phyloP scores from a whole-genome alignment of 2,888 invertebrate genomes.

The Phanerotoma sp. region DNA sequence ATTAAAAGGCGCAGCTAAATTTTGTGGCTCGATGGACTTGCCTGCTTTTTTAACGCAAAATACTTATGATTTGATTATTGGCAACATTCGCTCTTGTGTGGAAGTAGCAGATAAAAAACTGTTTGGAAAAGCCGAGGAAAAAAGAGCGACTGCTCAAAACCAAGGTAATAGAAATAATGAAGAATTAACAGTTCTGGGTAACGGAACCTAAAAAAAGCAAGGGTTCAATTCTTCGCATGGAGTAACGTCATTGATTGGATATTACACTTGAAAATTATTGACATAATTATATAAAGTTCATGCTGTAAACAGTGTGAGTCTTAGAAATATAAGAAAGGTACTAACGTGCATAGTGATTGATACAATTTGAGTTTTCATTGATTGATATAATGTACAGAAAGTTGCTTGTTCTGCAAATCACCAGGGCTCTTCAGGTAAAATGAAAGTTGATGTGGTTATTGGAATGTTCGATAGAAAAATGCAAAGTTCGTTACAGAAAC shows the following conservation, averaged over 20 bases:
- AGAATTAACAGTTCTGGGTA: neutral
- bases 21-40: no score
- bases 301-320: slow-evolving; percentile 18
- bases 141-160: no score
- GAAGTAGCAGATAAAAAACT: no score
- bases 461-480: slow-evolving; percentile 15
- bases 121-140: no score
- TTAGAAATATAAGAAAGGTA: slow-evolving; percentile 13
- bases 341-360: slow-evolving; percentile 10
- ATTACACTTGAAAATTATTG: neutral
- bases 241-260: neutral
- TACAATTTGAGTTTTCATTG: no score
- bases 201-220: neutral
- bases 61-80: no score
- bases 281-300: slow-evolving; percentile 8
- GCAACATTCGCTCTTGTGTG: no score
- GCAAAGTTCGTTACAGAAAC: slow-evolving; percentile 13
- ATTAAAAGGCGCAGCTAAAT: no score
- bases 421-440: slow-evolving; percentile 16
- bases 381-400: slow-evolving; percentile 18
- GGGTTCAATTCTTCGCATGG: neutral
- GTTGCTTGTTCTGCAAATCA: slow-evolving; percentile 11
- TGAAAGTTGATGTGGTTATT: slow-evolving; percentile 19
- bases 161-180: no score
- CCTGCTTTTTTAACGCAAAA: no score